Percentiles rank a stretch among this genome's conserved stretches.
phyloP scores from a whole-genome alignment of 2,797 vertebrate species.

The Erethizon dorsatum region DNA sequence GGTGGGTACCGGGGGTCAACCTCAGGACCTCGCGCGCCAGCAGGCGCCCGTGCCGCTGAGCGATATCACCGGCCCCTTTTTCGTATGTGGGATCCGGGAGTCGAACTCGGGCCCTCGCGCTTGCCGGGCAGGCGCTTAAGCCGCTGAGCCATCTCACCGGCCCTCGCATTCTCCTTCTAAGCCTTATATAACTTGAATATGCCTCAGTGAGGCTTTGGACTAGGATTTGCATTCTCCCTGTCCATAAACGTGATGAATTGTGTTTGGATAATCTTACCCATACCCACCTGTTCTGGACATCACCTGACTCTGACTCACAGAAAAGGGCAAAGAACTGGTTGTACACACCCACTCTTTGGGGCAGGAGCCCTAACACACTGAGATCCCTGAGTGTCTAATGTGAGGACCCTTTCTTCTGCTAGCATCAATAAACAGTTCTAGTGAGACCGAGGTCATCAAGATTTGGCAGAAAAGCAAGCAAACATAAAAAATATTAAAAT shows the following conservation, averaged over 20 bases:
- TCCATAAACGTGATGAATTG: not conserved
- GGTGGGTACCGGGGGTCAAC: no score
- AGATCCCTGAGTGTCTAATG: not conserved
- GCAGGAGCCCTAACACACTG: not conserved
- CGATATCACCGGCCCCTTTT: no score
- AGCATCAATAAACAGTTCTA: not conserved
- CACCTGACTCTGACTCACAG: constrained; percentile 73
- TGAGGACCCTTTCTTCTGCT: not conserved
- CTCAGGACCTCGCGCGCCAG: no score
- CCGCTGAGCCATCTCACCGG: no score
- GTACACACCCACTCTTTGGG: constrained; percentile 42
- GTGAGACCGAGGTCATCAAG: not conserved
- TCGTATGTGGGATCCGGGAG: no score
- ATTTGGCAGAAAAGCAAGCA: not conserved
- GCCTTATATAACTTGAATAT: not conserved
- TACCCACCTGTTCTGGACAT: constrained; percentile 70
- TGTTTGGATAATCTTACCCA: constrained; percentile 24
- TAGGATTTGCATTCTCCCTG: constrained; percentile 1
- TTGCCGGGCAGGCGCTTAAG: no score
- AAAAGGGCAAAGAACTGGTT: constrained; percentile 62
- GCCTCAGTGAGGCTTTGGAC: not conserved
- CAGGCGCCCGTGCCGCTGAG: no score
- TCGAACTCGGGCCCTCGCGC: no score
- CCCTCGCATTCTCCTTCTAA: not conserved
- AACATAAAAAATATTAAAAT: constrained; percentile 64